Percentiles rank a stretch among this genome's conserved stretches.
These are phyloP conservation scores for Megaceryle torquata DNA, from an alignment of 2,113 vertebrate genomes.

Conservation along the genomic window DNA sequence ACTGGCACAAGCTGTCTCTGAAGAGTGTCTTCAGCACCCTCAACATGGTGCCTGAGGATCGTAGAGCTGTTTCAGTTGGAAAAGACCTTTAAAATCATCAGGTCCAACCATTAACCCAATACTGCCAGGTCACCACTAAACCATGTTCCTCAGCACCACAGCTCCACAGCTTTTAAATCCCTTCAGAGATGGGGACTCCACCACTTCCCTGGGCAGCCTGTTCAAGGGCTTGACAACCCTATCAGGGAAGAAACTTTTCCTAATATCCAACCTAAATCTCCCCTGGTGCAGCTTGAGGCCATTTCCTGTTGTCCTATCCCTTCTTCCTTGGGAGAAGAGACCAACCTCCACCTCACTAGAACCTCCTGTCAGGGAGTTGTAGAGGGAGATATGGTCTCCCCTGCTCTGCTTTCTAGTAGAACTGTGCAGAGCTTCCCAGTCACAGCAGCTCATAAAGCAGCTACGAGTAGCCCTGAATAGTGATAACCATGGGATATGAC, in stretches of 20 bases:
- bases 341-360: not conserved
- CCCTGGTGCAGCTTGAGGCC: not conserved
- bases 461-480: not conserved
- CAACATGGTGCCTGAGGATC: not conserved
- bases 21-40: not conserved
- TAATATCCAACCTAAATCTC: not conserved
- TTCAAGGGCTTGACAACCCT: too few relatives aligned
- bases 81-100: too few relatives aligned
- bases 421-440: not conserved
- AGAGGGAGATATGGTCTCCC: not conserved
- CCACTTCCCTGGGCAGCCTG: too few relatives aligned
- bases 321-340: not conserved
- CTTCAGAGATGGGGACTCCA: too few relatives aligned
- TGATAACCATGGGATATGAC: not conserved
- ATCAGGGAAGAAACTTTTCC: too few relatives aligned
- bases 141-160: too few relatives aligned
- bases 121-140: too few relatives aligned
- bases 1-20: rapidly evolving
- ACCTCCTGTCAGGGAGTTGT: not conserved
- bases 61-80: too few relatives aligned
- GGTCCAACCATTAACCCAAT: too few relatives aligned
- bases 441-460: not conserved
- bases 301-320: not conserved
- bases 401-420: not conserved
- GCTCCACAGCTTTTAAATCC: too few relatives aligned